Evolutionary conservation across 2,888 invertebrate genomes (phyloP).

Genomic region (Branchipolynoe longqiensis): DNA sequence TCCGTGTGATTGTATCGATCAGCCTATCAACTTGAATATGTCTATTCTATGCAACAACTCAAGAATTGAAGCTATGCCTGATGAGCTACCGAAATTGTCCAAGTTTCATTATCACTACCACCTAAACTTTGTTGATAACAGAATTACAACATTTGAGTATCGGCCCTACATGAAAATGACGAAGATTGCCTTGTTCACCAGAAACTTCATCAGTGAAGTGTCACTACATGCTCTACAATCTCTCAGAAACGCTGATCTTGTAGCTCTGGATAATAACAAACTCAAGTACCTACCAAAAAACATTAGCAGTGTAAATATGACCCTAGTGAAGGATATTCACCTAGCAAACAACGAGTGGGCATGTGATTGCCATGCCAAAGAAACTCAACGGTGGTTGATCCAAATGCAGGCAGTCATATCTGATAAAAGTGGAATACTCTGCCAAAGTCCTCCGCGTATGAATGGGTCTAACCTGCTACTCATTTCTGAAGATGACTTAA

Average conservation of each 20-base stretch:
- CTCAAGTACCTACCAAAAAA: not conserved
- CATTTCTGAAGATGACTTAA: not conserved
- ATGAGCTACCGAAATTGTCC: not conserved
- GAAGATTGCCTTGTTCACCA: not conserved
- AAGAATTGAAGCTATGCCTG: not conserved
- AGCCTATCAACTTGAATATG: not conserved
- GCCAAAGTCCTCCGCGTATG: not conserved
- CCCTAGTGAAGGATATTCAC: not conserved
- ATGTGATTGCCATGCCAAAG: slow-evolving; percentile 4
- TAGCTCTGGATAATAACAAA: not conserved
- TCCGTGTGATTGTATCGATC: slow-evolving; percentile 2
- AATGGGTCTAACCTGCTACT: not conserved
- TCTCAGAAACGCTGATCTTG: not conserved
- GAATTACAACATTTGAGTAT: not conserved
- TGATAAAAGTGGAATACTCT: not conserved
- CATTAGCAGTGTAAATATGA: not conserved
- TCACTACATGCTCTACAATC: not conserved
- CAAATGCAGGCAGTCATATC: not conserved
- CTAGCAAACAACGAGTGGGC: not conserved
- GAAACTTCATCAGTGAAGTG: not conserved
- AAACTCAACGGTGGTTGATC: not conserved
- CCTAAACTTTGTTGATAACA: not conserved
- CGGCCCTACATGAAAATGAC: not conserved
- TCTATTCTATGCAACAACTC: not conserved
- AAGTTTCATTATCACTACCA: not conserved